Base-by-base conservation (phyloP, 53 echinoderm and acorn worm species). In the Astropecten irregularis region DNA sequence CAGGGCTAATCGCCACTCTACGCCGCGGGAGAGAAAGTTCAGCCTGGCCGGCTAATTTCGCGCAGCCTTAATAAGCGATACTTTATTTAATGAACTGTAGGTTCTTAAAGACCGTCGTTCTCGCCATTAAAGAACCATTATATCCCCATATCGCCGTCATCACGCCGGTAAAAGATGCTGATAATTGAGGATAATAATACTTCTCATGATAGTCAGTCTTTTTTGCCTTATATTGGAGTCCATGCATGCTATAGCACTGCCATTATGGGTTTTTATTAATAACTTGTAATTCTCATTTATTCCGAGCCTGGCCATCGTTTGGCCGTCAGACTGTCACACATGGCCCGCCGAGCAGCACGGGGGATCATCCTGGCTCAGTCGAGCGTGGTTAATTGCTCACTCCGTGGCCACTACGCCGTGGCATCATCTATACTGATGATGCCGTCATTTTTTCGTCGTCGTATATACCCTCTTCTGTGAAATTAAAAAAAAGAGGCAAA, bases 231-330 rank as follows among this genome's bases (percentile, higher is more conserved):
- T n/a, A n/a, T n/a, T n/a, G n/a, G n/a, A n/a, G n/a, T n/a, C n/a
- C n/a, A n/a, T n/a, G n/a, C n/a, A n/a, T 71, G 50, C 50, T 71
- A 50, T 42, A 51, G 51, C 8, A 71, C 32, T 33, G 71, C 71
- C 71, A 71, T 71, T 32, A 71, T 71, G 71, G 71, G 71, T n/a
- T 51, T 71, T 71, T 71, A 71, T 71, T 71, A 71, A 71, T 71
- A 71, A 71, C 71, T 71, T 71, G 71, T 50, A 71, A 71, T 71
- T 71, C 71, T 71, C 71, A 52, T 71, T 71, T 51, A 20, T 50
- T 32, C 32, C 31, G 29, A 30, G 31, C 19, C 59, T 6, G 15
- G 26, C 59, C 13, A 9, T 58, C 3, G 18, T 9, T 15, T 19
- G 51, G 51, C 16, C 16, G 11, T 8, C 66, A 36, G 39, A 15